A percentile compares a stretch with the other conserved stretches of the same genome.
phyloP scores from a whole-genome alignment of 2,888 invertebrate species.

The Tenthredo distinguenda region DNA sequence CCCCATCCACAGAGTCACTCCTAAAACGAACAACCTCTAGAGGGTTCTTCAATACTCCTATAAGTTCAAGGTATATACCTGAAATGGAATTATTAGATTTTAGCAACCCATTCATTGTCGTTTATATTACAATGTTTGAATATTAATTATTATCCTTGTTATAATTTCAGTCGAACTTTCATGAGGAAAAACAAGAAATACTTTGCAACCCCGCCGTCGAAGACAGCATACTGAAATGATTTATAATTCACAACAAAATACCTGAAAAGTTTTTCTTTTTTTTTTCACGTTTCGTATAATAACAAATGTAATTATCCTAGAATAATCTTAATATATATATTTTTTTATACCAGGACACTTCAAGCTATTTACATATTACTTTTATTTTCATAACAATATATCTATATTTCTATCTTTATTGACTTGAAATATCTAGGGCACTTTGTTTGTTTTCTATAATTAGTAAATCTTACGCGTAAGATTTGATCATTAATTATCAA shows the following conservation, averaged over 20 bases:
- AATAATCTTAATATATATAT: conserved; percentile 13
- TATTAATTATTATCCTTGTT: background rate
- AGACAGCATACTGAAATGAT: conserved; percentile 64
- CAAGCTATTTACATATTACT: background rate
- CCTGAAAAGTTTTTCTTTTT: conserved; percentile 48
- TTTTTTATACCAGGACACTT: background rate
- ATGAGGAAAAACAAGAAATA: conserved; percentile 74
- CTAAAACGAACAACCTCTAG: conserved; percentile 74
- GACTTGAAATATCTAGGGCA: background rate
- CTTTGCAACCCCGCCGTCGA: conserved; percentile 75
- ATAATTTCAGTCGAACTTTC: conserved; percentile 71
- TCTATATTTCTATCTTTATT: conserved; percentile 5
- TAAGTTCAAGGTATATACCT: conserved; percentile 69
- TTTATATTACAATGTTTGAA: background rate
- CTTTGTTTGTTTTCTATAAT: background rate
- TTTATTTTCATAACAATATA: background rate
- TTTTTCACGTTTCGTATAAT: conserved; percentile 6
- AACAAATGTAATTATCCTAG: conserved; percentile 23
- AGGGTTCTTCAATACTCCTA: conserved; percentile 74
- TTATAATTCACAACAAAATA: conserved; percentile 23
- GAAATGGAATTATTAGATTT: conserved; percentile 28
- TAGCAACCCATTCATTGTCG: background rate
- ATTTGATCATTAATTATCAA: conserved; percentile 4
- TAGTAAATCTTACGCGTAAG: background rate
- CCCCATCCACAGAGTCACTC: conserved; percentile 75